A percentile compares a stretch with the other conserved stretches of the same genome.
phyloP scores from a whole-genome alignment of 2,888 invertebrate species.

The Drosophila macrothrix region DNA sequence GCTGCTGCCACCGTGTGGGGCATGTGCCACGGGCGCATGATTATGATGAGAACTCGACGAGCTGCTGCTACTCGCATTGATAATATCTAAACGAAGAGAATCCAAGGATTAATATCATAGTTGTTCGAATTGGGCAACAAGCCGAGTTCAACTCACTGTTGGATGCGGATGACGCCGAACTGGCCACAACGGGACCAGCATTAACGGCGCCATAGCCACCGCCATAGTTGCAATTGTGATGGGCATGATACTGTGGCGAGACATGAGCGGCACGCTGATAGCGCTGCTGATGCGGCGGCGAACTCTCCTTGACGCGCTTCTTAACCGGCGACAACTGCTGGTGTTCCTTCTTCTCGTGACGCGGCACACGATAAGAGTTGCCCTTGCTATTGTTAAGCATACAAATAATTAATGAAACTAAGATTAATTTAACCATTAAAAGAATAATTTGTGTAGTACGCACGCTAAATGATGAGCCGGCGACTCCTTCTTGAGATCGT shows the following conservation, averaged over 20 bases:
- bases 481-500: slow-evolving; percentile 87
- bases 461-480: slow-evolving; percentile 86
- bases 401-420: slow-evolving; percentile 18
- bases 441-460: slow-evolving; percentile 43
- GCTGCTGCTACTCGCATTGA: slow-evolving; percentile 67
- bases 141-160: slow-evolving; percentile 74
- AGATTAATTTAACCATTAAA: slow-evolving; percentile 1
- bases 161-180: slow-evolving; percentile 65
- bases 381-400: slow-evolving; percentile 75
- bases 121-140: neutral
- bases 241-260: slow-evolving; percentile 85
- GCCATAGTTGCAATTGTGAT: slow-evolving; percentile 84
- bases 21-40: slow-evolving; percentile 72
- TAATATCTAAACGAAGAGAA: slow-evolving; percentile 63
- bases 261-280: slow-evolving; percentile 84
- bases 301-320: slow-evolving; percentile 98
- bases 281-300: slow-evolving; percentile 90
- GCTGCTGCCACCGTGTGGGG: slow-evolving; percentile 75
- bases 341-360: slow-evolving; percentile 92
- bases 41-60: slow-evolving; percentile 76
- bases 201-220: slow-evolving; percentile 61
- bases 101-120: neutral
- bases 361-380: slow-evolving; percentile 85
- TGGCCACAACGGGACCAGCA: slow-evolving; percentile 57
- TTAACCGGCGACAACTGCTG: slow-evolving; percentile 98